Conservation (phyloP, 2,888 invertebrate species). For the Troides helena region DNA sequence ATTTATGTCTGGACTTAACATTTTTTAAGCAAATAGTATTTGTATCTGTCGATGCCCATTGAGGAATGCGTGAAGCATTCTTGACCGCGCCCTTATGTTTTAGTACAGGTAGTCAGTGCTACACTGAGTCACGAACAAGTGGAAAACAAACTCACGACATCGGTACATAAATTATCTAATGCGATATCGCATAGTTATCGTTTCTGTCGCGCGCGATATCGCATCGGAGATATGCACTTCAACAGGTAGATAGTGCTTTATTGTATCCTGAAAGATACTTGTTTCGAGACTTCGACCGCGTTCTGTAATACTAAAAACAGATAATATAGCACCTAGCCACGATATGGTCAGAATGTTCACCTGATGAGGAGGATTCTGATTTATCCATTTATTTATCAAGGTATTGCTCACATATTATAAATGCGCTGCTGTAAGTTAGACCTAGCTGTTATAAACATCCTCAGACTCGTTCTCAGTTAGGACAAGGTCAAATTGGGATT, state of each 20-base stretch:
- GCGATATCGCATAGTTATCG: slow-evolving; percentile 20
- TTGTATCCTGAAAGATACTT: not conserved
- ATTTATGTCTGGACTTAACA: not conserved
- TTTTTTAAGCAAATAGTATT: not conserved
- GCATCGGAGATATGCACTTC: slow-evolving; percentile 15
- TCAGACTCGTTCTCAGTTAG: too few relatives aligned
- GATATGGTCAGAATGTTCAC: too few relatives aligned
- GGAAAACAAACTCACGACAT: slow-evolving; percentile 10
- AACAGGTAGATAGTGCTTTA: slow-evolving; percentile 9
- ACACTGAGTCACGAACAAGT: slow-evolving; percentile 19
- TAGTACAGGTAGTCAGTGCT: not conserved
- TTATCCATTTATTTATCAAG: too few relatives aligned
- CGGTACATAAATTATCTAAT: slow-evolving; percentile 5
- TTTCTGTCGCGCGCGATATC: slow-evolving; percentile 10
- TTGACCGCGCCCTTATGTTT: slow-evolving; percentile 20
- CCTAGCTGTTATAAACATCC: too few relatives aligned
- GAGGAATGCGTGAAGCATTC: slow-evolving; percentile 12
- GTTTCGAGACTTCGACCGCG: too few relatives aligned
- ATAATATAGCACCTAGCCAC: too few relatives aligned
- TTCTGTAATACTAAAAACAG: too few relatives aligned
- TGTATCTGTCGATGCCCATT: too few relatives aligned
- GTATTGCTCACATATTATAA: too few relatives aligned
- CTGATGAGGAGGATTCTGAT: too few relatives aligned
- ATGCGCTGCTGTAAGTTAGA: too few relatives aligned
- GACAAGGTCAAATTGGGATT: too few relatives aligned